These are phyloP conservation scores for Tricholaema leucomelas DNA, from an alignment of 2,113 vertebrate genomes.

Conservation along the genomic window DNA sequence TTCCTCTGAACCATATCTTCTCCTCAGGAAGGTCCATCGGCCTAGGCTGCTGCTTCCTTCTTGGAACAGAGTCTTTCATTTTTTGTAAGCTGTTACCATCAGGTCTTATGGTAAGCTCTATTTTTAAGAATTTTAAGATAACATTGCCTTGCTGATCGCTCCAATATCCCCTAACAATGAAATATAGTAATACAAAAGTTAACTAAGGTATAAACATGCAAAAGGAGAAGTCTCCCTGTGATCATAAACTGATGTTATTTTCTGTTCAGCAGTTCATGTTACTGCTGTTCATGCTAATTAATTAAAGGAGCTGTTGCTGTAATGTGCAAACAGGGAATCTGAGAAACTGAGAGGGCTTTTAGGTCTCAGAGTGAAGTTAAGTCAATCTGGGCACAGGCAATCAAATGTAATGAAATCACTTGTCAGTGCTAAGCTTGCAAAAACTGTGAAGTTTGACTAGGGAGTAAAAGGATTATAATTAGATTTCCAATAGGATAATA, in stretches of 20 bases:
- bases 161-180: slow-evolving; percentile 59
- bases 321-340: slow-evolving; percentile 87
- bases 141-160: slow-evolving; percentile 54
- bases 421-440: slow-evolving; percentile 93
- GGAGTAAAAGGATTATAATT: slow-evolving; percentile 92
- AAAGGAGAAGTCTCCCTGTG: slow-evolving; percentile 78
- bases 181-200: slow-evolving; percentile 76
- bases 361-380: slow-evolving; percentile 82
- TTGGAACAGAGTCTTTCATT: background rate
- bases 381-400: slow-evolving; percentile 82
- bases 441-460: slow-evolving; percentile 89
- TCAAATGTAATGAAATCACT: slow-evolving; percentile 93
- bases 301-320: slow-evolving; percentile 85
- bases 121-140: slow-evolving; percentile 57
- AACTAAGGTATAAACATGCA: slow-evolving; percentile 80
- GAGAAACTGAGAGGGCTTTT: slow-evolving; percentile 85
- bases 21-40: background rate
- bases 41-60: background rate
- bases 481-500: slow-evolving; percentile 90
- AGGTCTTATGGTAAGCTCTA: slow-evolving; percentile 2
- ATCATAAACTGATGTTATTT: slow-evolving; percentile 87
- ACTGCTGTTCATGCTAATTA: slow-evolving; percentile 88
- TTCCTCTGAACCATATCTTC: background rate
- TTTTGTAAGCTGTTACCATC: slow-evolving; percentile 6
- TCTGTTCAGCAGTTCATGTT: slow-evolving; percentile 89